phyloP scores from a whole-genome alignment of 2,797 vertebrate genomes.

The Xenopus petersii region DNA sequence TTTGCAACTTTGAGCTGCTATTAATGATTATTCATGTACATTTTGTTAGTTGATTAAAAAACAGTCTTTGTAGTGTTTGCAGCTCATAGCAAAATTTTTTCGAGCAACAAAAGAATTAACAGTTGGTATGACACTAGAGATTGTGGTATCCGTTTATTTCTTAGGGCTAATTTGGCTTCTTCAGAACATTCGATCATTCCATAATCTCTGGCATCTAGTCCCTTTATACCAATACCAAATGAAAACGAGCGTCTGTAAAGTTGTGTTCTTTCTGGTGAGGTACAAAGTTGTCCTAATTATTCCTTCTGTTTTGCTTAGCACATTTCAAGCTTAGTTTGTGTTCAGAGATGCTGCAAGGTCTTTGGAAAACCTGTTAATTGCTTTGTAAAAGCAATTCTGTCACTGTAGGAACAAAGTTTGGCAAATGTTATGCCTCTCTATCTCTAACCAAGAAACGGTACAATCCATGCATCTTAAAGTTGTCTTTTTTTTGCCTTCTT shows the following conservation, averaged over 20 bases:
- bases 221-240: constrained; percentile 51
- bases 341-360: constrained; percentile 39
- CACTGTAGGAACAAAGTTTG: constrained; percentile 12
- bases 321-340: constrained; percentile 36
- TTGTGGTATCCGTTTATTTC: constrained; percentile 58
- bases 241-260: constrained; percentile 42
- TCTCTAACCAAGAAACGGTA: not conserved
- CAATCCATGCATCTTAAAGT: too few species aligned
- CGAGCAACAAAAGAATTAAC: constrained; percentile 54
- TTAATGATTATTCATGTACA: constrained; percentile 55
- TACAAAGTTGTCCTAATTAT: constrained; percentile 37
- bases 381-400: constrained; percentile 31
- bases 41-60: constrained; percentile 53
- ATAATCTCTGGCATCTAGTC: constrained; percentile 55
- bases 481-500: too few species aligned
- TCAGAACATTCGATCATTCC: constrained; percentile 50
- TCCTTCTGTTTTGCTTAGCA: constrained; percentile 41
- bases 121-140: constrained; percentile 55
- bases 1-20: constrained; percentile 54
- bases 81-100: constrained; percentile 57
- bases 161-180: constrained; percentile 59
- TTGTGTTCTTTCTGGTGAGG: constrained; percentile 50
- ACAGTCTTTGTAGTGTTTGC: constrained; percentile 58
- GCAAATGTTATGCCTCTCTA: constrained; percentile 2
- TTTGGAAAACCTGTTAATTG: constrained; percentile 45